Conservation (phyloP, 1,140 invertebrate genomes). For the Drosophila serrata region DNA sequence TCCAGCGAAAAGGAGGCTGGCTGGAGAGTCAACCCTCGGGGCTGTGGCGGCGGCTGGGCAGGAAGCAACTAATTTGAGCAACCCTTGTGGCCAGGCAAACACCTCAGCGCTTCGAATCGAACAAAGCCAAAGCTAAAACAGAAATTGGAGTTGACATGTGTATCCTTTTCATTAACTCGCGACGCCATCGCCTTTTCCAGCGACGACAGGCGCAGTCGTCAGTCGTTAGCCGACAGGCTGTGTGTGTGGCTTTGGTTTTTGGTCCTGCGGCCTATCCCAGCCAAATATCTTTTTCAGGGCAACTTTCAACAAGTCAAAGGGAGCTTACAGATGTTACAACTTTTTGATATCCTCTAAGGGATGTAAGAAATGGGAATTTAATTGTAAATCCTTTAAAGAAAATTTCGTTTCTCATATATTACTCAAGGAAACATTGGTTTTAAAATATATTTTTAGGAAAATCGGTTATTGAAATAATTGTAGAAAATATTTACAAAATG, state of each 20-base stretch:
- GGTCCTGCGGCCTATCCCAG: conserved; percentile 40
- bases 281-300: conserved; percentile 13
- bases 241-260: conserved; percentile 22
- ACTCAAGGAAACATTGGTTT: neutral
- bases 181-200: conserved; percentile 59
- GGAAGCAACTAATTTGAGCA: conserved; percentile 81
- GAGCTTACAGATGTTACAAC: neutral
- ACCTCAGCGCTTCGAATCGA: conserved; percentile 53
- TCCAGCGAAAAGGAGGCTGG: conserved; percentile 13
- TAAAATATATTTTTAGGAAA: neutral
- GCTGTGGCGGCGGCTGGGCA: conserved; percentile 23
- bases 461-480: neutral
- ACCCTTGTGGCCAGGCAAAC: conserved; percentile 74
- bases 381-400: no score
- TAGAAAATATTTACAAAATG: neutral
- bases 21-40: conserved; percentile 58
- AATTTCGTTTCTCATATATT: neutral
- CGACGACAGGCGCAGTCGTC: conserved; percentile 42
- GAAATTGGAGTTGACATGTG: conserved; percentile 85
- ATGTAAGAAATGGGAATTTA: no score
- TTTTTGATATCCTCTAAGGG: conserved; percentile 18
- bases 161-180: conserved; percentile 85
- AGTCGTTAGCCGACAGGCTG: conserved; percentile 28
- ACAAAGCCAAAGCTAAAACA: conserved; percentile 55
- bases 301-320: conserved; percentile 42